Percentiles rank a stretch among this genome's conserved stretches.
These are phyloP conservation scores for Imbricaverruca yamaguchii DNA, from an alignment of 2,888 invertebrate genomes.

Conservation along the genomic window DNA sequence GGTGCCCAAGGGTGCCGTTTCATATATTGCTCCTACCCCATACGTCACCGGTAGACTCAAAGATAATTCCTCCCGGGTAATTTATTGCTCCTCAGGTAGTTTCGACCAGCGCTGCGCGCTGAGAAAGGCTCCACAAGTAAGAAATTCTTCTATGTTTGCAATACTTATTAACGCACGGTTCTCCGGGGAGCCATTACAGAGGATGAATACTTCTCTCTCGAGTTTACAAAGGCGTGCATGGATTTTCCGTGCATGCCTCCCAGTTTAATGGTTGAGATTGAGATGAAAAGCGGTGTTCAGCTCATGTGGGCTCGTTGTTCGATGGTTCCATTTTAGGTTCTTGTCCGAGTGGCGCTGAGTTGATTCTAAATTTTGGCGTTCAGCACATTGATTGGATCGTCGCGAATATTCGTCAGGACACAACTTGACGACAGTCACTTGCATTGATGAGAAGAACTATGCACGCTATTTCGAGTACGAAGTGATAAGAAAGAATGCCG, in stretches of 20 bases:
- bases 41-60: slow-evolving; percentile 17
- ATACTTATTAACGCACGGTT: slow-evolving; percentile 13
- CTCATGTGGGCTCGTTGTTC: no score
- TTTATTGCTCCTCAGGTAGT: slow-evolving; percentile 23
- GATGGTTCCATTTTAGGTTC: no score
- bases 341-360: no score
- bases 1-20: slow-evolving; percentile 17
- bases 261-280: neutral
- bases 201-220: slow-evolving; percentile 15
- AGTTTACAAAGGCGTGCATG: slow-evolving; percentile 1
- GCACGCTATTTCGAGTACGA: no score
- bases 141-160: slow-evolving; percentile 17
- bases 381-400: no score
- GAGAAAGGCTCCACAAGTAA: neutral
- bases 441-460: no score
- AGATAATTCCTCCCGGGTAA: slow-evolving; percentile 22
- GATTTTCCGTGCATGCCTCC: neutral
- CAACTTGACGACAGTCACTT: no score
- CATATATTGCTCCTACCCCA: slow-evolving; percentile 19
- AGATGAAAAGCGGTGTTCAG: no score
- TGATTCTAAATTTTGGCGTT: no score
- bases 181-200: neutral
- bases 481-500: neutral
- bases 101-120: slow-evolving; percentile 3
- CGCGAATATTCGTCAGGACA: no score